Percentiles rank a stretch among this genome's conserved stretches.
These are phyloP conservation scores for Callaeas wilsoni DNA, from an alignment of 2,113 vertebrate genomes.

Conservation along the genomic window DNA sequence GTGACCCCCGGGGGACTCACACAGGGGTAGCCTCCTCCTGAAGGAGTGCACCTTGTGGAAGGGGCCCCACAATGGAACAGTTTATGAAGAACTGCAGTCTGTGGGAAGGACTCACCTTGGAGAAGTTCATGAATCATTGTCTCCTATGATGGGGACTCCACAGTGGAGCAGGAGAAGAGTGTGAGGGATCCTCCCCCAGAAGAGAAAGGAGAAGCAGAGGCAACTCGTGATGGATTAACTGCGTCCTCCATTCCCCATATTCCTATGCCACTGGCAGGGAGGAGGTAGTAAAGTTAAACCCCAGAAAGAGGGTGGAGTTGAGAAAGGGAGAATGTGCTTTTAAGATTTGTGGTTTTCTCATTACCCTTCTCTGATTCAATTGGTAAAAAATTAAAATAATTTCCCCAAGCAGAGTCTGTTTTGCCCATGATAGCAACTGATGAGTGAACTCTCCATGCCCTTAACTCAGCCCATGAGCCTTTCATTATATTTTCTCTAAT, in stretches of 20 bases:
- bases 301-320: neutral
- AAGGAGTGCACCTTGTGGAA: neutral
- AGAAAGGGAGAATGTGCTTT: neutral
- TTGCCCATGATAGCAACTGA: neutral
- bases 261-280: neutral
- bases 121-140: neutral
- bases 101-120: neutral
- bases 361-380: neutral
- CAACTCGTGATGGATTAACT: neutral
- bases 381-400: neutral
- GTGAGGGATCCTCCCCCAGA: neutral
- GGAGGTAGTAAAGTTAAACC: neutral
- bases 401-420: neutral
- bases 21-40: neutral
- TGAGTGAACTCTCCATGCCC: neutral
- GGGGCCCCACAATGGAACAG: neutral
- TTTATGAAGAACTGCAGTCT: neutral
- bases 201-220: neutral
- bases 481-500: neutral
- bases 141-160: no score
- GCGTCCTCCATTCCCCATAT: neutral
- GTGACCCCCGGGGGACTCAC: no score
- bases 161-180: neutral
- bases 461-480: accelerated
- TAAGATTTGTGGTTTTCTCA: neutral